Evolutionary conservation across 92 coral and sea anemone genomes (phyloP), one percentile per base, ranked within the genome.

Genomic region (Isaurus tuberculatus): DNA sequence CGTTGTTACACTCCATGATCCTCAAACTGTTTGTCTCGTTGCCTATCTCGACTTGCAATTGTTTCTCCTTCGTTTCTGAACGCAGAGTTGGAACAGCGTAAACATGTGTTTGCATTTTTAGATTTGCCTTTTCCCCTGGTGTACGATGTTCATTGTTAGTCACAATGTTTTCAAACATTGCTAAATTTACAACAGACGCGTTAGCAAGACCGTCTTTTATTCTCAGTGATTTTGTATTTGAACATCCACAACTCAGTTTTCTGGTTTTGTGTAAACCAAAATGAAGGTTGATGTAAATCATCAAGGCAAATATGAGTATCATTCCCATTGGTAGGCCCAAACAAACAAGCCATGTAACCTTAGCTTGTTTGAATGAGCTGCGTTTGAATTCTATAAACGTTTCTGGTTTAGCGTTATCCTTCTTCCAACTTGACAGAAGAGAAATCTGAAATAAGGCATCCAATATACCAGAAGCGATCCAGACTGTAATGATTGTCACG

Each of bases 321-420:
- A 42, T 20, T n/a, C 49, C 82, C 82, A 77, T 57, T 14, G 82
- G 82, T 0, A 77, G 32, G 15, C 33, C 20, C 13, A 77, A 19
- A 77, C 15, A n/a, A 1, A 77, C 20, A 2, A 77, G 55, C 70
- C 82, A 55, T 8, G 19, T 4, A 8, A 55, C 9, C 25, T 22
- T 42, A 7, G 82, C 82, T 26, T 77, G 67, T 33, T 37, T 58
- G 43, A 33, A 77, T 51, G 42, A 34, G 34, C 31, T 60, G n/a
- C 70, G 69, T 27, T 61, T 58, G 25, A 77, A 77, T 10, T 57
- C 49, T 19, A 58, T 1, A 16, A 58, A 37, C 15, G 69, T 77
- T 20, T 20, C 15, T n/a, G 20, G 4, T 32, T 9, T 34, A 34
- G 27, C 36, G 5, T 19, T 19, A 10, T 40, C 63, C n/a, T 55